These are phyloP conservation scores for Axinella damicornis DNA, from an alignment of 37 sponge, comb jelly and placozoan species.

Conservation along the genomic window DNA sequence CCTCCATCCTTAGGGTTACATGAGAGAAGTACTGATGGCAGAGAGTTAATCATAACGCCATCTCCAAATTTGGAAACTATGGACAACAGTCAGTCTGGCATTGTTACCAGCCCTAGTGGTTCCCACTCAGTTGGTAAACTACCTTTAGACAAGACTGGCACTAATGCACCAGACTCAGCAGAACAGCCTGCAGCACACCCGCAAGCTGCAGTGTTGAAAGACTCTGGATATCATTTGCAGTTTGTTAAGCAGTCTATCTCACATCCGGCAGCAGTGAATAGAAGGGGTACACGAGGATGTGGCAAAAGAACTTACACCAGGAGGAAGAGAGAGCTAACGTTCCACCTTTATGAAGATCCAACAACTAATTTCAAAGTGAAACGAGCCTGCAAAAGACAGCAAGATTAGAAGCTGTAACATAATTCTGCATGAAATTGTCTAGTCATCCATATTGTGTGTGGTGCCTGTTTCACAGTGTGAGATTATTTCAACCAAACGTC, in stretches of 20 bases:
- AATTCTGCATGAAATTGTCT: too few relatives aligned
- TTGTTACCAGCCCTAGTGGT: too few relatives aligned
- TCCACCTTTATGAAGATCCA: constrained; percentile 70
- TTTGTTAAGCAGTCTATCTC: not conserved
- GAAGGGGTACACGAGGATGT: not conserved
- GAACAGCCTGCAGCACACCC: not conserved
- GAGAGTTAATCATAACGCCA: not conserved
- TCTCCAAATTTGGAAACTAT: not conserved
- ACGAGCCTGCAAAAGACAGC: not conserved
- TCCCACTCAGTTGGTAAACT: too few relatives aligned
- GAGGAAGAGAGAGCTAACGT: constrained; percentile 51
- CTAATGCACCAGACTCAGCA: too few relatives aligned
- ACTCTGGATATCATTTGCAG: constrained; percentile 20
- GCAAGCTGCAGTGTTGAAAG: constrained; percentile 5
- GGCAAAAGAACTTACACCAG: constrained; percentile 33
- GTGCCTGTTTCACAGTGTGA: too few relatives aligned
- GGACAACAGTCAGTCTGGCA: too few relatives aligned
- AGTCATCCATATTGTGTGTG: too few relatives aligned
- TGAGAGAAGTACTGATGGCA: not conserved
- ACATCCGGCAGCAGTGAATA: too few relatives aligned
- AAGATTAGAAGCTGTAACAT: too few relatives aligned
- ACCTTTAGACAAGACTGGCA: too few relatives aligned
- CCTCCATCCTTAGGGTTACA: not conserved
- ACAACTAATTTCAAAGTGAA: constrained; percentile 42
- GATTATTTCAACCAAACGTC: too few relatives aligned